Evolutionary conservation across 1,140 invertebrate genomes (phyloP).

Genomic region (Brachystomella parvula): DNA sequence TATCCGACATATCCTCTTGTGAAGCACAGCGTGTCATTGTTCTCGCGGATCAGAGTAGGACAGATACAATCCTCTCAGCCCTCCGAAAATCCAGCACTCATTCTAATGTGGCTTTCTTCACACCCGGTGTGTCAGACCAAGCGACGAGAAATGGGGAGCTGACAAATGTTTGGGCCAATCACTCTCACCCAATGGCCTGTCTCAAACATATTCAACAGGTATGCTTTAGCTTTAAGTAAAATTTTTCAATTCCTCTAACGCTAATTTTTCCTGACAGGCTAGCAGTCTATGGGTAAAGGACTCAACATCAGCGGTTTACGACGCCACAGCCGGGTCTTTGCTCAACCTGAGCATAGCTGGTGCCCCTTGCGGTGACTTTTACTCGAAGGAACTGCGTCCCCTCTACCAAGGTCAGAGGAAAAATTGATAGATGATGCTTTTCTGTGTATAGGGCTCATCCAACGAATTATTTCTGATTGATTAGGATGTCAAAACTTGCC

Average conservation of each 20-base stretch:
- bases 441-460: no score
- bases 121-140: slow-evolving; percentile 41
- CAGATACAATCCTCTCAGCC: slow-evolving; percentile 44
- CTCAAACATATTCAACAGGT: slow-evolving; percentile 45
- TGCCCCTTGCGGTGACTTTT: slow-evolving; percentile 46
- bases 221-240: background rate
- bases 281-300: slow-evolving; percentile 39
- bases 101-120: slow-evolving; percentile 44
- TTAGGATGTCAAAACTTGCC: slow-evolving; percentile 49
- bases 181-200: slow-evolving; percentile 43
- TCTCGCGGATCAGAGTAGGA: slow-evolving; percentile 49
- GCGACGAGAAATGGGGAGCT: slow-evolving; percentile 45
- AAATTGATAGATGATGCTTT: no score
- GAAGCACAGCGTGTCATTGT: slow-evolving; percentile 47
- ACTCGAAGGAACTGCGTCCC: slow-evolving; percentile 43
- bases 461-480: no score
- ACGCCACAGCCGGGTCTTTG: slow-evolving; percentile 39
- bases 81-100: slow-evolving; percentile 42
- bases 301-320: slow-evolving; percentile 42
- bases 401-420: slow-evolving; percentile 39
- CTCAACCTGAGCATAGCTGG: slow-evolving; percentile 44
- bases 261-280: slow-evolving; percentile 39
- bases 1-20: slow-evolving; percentile 47
- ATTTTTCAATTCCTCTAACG: background rate
- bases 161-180: slow-evolving; percentile 44